A percentile compares a stretch with the other conserved stretches of the same genome.
These are phyloP conservation scores for Vombatus ursinus DNA, from an alignment of 2,113 vertebrate species.

Conservation along the genomic window DNA sequence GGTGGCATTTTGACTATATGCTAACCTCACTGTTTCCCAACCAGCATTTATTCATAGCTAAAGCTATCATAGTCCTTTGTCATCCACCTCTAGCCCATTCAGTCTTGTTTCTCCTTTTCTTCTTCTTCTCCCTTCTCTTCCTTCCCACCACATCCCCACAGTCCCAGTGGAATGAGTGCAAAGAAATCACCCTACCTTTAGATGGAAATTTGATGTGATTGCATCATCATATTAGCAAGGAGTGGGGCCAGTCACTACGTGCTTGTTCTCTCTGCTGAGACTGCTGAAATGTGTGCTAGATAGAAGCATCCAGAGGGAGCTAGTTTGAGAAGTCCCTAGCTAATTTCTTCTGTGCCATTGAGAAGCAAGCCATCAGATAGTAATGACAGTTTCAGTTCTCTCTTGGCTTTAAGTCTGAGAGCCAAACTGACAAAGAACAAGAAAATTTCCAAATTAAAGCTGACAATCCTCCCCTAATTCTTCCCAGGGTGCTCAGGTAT, in stretches of 20 bases:
- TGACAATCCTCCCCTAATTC: constrained; percentile 40
- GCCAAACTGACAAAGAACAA: constrained; percentile 55
- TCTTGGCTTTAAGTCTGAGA: constrained; percentile 47
- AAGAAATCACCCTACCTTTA: neutral
- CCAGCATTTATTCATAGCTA: constrained; percentile 18
- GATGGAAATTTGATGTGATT: neutral
- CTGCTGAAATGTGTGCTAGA: neutral
- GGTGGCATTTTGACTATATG: neutral
- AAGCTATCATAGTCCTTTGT: neutral
- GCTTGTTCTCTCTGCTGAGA: neutral
- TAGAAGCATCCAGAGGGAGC: constrained; percentile 6
- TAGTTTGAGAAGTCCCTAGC: neutral
- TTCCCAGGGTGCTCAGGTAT: neutral
- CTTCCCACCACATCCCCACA: neutral
- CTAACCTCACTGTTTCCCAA: neutral
- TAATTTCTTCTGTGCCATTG: constrained; percentile 27
- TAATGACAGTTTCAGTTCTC: constrained; percentile 39
- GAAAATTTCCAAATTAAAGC: constrained; percentile 54
- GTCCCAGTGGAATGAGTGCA: neutral
- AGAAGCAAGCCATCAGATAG: neutral
- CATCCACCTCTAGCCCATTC: neutral
- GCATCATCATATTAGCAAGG: neutral
- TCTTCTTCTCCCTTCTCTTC: neutral
- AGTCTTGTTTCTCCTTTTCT: neutral
- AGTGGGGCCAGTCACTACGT: neutral